Conservation (phyloP, 2,888 invertebrate species). For the Drosophila paramelanica region DNA sequence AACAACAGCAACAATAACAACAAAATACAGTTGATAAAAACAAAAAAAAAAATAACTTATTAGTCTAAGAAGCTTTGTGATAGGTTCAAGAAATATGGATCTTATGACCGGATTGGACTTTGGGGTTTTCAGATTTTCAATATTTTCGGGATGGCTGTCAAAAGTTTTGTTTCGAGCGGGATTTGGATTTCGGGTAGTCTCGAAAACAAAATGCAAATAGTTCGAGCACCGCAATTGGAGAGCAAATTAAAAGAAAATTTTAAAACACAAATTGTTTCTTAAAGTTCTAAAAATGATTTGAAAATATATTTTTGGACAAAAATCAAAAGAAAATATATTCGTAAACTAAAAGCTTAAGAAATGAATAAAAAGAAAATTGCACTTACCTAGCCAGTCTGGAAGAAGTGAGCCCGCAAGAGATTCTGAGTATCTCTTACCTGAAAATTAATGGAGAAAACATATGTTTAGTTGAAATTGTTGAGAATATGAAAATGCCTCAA, state of each 20-base stretch:
- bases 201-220: slow-evolving; percentile 42
- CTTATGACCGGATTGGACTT: slow-evolving; percentile 14
- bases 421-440: slow-evolving; percentile 86
- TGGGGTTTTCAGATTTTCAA: slow-evolving; percentile 2
- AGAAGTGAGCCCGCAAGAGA: slow-evolving; percentile 86
- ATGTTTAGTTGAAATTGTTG: slow-evolving; percentile 17
- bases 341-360: slow-evolving; percentile 70
- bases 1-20: slow-evolving; percentile 59
- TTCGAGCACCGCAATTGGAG: slow-evolving; percentile 30
- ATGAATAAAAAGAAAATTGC: slow-evolving; percentile 63
- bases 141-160: slow-evolving; percentile 5
- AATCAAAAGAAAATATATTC: slow-evolving; percentile 39
- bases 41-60: slow-evolving; percentile 61
- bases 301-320: slow-evolving; percentile 32
- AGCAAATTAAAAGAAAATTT: slow-evolving; percentile 42
- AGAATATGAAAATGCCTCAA: slow-evolving; percentile 25
- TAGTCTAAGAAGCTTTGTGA: slow-evolving; percentile 70
- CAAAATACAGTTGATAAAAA: slow-evolving; percentile 49
- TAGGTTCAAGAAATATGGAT: slow-evolving; percentile 30
- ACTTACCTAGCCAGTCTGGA: slow-evolving; percentile 86
- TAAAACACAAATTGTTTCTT: slow-evolving; percentile 7
- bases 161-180: slow-evolving; percentile 16
- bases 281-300: not conserved
- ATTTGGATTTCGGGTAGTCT: slow-evolving; percentile 18
- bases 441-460: slow-evolving; percentile 62